Base-by-base conservation (phyloP, 1,140 invertebrate genomes). In the Himalopsyche phryganea region DNA sequence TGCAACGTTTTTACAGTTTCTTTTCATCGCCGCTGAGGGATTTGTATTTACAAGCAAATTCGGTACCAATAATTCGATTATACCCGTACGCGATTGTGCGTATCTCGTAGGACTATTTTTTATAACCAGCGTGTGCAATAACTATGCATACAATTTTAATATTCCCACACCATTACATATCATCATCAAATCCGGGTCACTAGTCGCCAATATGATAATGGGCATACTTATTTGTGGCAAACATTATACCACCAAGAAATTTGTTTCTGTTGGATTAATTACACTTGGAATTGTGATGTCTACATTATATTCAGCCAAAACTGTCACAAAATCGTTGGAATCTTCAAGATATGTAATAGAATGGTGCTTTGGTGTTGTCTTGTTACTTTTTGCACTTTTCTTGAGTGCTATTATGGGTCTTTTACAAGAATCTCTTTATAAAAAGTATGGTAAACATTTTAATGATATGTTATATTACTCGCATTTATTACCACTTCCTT, bases 181-280 rank as follows among this genome's bases (percentile, higher is more conserved):
- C n/a, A 63, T 63, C 6, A 63, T 63, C 18, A 63, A 63, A 56
- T 63, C 61, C 28, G 61, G 61, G 7, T 64, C 61, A 14, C 46
- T 64, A 9, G 50, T 60, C 1, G 55, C 61, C 6, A 64, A 60
- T 41, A 60, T 60, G 57, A 45, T 32, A 3, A 28, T 64, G 35
- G 58, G 58, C 19, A 49, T 57, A 18, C 10, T 60, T n/a, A 48
- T 64, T 38, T 32, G 47, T 18, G 33, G 49, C 10, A 42, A 19
- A 28, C 41, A 50, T 9, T 64, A 64, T 35, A 32, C 48, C 2
- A 33, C 35, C 18, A 20, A 50, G 40, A 64, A 64, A 42, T 60
- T 57, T 36, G 14, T 56, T 7, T 56, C 61, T 14, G 54, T 54
- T 2, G 32, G 20, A n/a, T 53, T 60, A 32, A 54, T 64, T 32